Evolutionary conservation across 2,797 vertebrate species (phyloP).

Genomic region (Antennarius maculatus): DNA sequence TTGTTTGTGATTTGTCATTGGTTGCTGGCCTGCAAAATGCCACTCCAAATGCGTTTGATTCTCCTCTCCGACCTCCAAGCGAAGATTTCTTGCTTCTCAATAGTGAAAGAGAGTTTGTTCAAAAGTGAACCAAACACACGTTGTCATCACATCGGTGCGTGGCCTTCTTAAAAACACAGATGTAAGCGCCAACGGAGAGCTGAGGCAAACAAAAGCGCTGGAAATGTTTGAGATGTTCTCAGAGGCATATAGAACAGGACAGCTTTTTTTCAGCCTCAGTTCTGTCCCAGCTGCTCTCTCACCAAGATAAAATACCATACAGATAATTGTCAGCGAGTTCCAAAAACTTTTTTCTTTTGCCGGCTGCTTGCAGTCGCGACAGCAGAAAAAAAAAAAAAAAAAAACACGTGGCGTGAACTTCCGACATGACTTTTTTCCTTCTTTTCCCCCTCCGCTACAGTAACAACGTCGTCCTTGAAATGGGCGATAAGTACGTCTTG

Average conservation of each 20-base stretch:
- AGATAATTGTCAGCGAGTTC: constrained; percentile 18
- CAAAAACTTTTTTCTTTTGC: constrained; percentile 19
- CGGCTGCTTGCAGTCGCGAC: constrained; percentile 29
- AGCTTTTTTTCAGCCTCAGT: constrained; percentile 17
- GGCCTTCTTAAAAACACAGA: constrained; percentile 26
- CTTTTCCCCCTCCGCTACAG: constrained; percentile 58
- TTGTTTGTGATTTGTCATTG: constrained; percentile 67
- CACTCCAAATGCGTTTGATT: constrained; percentile 39
- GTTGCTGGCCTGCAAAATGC: constrained; percentile 40
- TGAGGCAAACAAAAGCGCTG: constrained; percentile 28
- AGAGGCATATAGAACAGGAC: constrained; percentile 4
- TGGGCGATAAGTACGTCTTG: constrained; percentile 88
- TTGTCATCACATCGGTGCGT: constrained; percentile 8
- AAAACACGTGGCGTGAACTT: constrained; percentile 22
- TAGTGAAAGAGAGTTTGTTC: constrained; percentile 12
- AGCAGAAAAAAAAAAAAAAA: not conserved
- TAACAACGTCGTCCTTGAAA: constrained; percentile 76
- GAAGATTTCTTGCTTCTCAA: constrained; percentile 22
- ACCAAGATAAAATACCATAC: constrained; percentile 27
- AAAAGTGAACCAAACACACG: constrained; percentile 1
- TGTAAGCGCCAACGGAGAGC: constrained; percentile 17
- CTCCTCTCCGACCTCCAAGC: constrained; percentile 32
- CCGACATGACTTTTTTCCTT: constrained; percentile 7
- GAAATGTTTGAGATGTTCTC: constrained; percentile 17
- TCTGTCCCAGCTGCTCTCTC: constrained; percentile 12